Evolutionary conservation across 2,888 invertebrate genomes (phyloP).

Genomic region (Psococerastis gibbosa): DNA sequence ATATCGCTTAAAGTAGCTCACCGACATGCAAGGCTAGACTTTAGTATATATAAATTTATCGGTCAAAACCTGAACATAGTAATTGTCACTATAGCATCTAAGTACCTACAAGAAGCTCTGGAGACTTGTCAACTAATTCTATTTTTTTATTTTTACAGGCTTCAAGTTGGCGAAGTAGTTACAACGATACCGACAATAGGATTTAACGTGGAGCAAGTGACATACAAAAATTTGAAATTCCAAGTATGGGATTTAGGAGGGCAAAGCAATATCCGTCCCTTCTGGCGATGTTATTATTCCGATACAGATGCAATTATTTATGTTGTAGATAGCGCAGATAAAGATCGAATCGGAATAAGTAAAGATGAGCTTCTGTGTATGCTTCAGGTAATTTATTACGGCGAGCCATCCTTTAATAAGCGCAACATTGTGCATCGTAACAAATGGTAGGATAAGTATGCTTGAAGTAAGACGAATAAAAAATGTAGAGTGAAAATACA

Average conservation of each 20-base stretch:
- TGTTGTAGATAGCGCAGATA: constrained; percentile 97
- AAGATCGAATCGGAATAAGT: constrained; percentile 96
- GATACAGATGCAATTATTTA: constrained; percentile 99
- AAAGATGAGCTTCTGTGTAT: constrained; percentile 95
- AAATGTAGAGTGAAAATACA: too few relatives aligned
- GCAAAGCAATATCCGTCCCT: constrained; percentile 97
- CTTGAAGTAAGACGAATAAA: too few relatives aligned
- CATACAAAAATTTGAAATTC: constrained; percentile 97
- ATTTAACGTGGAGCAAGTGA: constrained; percentile 98
- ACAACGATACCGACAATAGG: constrained; percentile 97
- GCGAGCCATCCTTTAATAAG: too few relatives aligned
- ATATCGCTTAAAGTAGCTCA: too few relatives aligned
- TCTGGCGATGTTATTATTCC: constrained; percentile 99
- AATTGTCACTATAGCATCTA: too few relatives aligned
- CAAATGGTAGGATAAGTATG: too few relatives aligned
- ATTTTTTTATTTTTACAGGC: constrained; percentile 26
- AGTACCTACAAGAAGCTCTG: too few relatives aligned
- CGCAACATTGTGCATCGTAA: too few relatives aligned
- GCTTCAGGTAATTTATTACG: constrained; percentile 85
- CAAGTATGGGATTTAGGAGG: constrained; percentile 99
- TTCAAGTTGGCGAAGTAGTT: constrained; percentile 97
- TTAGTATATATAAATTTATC: too few relatives aligned
- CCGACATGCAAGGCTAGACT: too few relatives aligned
- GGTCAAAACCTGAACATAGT: too few relatives aligned
- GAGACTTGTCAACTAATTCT: constrained; percentile 7